phyloP scores from a whole-genome alignment of 2,888 invertebrate genomes.

The Agonopterix alstromeriana region DNA sequence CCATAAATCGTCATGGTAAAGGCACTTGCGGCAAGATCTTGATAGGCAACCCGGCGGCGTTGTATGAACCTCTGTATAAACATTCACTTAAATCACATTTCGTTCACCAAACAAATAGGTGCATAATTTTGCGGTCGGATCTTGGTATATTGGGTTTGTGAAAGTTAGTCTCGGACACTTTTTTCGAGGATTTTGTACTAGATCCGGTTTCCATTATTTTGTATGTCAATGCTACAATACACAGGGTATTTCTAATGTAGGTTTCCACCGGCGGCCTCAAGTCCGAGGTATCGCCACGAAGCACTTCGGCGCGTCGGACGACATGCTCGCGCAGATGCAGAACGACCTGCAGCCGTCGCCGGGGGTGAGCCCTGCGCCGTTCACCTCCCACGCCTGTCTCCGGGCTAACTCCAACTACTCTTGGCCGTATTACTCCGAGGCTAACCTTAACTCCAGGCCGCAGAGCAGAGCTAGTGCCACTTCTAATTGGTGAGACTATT shows the following conservation, averaged over 20 bases:
- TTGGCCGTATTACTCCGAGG: slow-evolving; percentile 82
- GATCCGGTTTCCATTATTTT: too few relatives aligned
- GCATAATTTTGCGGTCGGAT: too few relatives aligned
- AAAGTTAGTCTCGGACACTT: too few relatives aligned
- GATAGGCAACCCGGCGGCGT: too few relatives aligned
- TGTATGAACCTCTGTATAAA: too few relatives aligned
- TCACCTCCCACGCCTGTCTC: slow-evolving; percentile 52
- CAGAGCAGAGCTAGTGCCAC: slow-evolving; percentile 56
- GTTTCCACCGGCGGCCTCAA: slow-evolving; percentile 90
- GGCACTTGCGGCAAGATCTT: too few relatives aligned
- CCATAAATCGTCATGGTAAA: too few relatives aligned
- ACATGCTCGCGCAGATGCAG: slow-evolving; percentile 89
- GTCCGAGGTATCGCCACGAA: slow-evolving; percentile 88
- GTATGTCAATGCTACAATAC: too few relatives aligned
- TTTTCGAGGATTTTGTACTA: too few relatives aligned
- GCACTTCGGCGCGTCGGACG: slow-evolving; percentile 87
- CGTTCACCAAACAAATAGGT: too few relatives aligned
- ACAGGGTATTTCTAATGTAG: slow-evolving; percentile 22
- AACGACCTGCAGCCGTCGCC: slow-evolving; percentile 76
- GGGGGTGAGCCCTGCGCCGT: slow-evolving; percentile 29
- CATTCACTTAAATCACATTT: too few relatives aligned
- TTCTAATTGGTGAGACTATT: slow-evolving; percentile 49
- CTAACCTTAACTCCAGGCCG: slow-evolving; percentile 64
- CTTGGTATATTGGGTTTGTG: too few relatives aligned
- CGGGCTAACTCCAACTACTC: slow-evolving; percentile 65